These are phyloP conservation scores for Gulo gulo DNA, from an alignment of 2,113 vertebrate genomes.

Conservation along the genomic window DNA sequence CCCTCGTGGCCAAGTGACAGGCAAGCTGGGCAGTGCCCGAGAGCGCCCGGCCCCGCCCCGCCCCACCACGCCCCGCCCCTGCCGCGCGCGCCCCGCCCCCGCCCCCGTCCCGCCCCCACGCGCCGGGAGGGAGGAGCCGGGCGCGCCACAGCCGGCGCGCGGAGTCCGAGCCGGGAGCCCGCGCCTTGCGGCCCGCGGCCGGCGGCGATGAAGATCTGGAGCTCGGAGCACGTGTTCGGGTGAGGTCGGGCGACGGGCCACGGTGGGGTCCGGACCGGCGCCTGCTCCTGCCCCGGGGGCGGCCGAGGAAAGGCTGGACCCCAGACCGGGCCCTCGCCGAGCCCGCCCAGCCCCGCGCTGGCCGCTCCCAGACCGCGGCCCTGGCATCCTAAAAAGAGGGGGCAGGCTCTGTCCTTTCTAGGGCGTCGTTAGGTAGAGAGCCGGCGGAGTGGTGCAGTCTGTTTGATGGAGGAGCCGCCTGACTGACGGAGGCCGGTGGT, in stretches of 20 bases:
- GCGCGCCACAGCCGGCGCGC: accelerated
- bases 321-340: not conserved
- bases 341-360: not conserved
- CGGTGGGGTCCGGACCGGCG: not conserved
- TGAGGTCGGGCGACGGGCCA: slow-evolving; percentile 46
- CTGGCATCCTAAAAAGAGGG: not conserved
- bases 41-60: too few relatives aligned
- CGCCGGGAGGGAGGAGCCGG: accelerated
- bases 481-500: not conserved
- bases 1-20: accelerated
- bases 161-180: too few relatives aligned
- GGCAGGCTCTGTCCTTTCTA: not conserved
- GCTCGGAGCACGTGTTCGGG: slow-evolving; percentile 86
- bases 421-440: not conserved
- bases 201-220: slow-evolving; percentile 85
- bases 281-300: not conserved
- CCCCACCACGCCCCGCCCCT: not conserved
- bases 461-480: not conserved
- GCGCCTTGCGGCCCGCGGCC: not conserved
- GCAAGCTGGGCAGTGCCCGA: accelerated
- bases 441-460: not conserved
- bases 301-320: not conserved
- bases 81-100: not conserved
- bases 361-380: not conserved
- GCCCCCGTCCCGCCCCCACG: not conserved